A percentile compares a stretch with the other conserved stretches of the same genome.
Conservation (phyloP, 2,888 invertebrate genomes). For the Drosophila eohydei region DNA sequence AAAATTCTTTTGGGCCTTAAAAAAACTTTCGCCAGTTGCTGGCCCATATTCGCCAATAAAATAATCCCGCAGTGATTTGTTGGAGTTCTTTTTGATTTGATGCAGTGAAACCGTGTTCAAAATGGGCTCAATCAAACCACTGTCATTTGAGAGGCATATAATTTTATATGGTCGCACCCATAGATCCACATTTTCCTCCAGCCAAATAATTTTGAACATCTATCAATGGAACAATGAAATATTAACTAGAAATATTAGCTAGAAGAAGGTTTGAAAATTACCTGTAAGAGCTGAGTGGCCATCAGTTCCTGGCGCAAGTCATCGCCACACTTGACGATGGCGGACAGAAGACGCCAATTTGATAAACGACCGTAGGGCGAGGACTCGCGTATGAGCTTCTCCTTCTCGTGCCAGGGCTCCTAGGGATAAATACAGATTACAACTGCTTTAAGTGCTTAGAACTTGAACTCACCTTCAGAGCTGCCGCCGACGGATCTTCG, state of each 20-base stretch:
- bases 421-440: constrained; percentile 56
- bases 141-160: constrained; percentile 96
- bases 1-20: constrained; percentile 97
- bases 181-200: constrained; percentile 92
- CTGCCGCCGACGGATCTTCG: constrained; percentile 98
- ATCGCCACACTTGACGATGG: constrained; percentile 99
- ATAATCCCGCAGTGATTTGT: constrained; percentile 95
- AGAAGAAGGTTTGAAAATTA: constrained; percentile 73
- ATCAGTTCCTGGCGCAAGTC: constrained; percentile 98
- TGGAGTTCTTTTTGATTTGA: constrained; percentile 98
- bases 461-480: constrained; percentile 89
- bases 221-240: constrained; percentile 59
- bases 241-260: neutral
- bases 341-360: constrained; percentile 96
- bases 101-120: constrained; percentile 97
- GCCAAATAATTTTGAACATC: constrained; percentile 94
- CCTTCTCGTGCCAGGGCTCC: constrained; percentile 94
- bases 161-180: constrained; percentile 97
- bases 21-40: constrained; percentile 93
- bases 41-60: constrained; percentile 98
- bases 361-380: constrained; percentile 97
- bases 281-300: constrained; percentile 96
- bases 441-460: neutral
- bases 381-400: constrained; percentile 91
- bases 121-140: constrained; percentile 98